A percentile compares a stretch with the other conserved stretches of the same genome.
Evolutionary conservation across 2,113 vertebrate genomes (phyloP).

Genomic region (Progne subis): DNA sequence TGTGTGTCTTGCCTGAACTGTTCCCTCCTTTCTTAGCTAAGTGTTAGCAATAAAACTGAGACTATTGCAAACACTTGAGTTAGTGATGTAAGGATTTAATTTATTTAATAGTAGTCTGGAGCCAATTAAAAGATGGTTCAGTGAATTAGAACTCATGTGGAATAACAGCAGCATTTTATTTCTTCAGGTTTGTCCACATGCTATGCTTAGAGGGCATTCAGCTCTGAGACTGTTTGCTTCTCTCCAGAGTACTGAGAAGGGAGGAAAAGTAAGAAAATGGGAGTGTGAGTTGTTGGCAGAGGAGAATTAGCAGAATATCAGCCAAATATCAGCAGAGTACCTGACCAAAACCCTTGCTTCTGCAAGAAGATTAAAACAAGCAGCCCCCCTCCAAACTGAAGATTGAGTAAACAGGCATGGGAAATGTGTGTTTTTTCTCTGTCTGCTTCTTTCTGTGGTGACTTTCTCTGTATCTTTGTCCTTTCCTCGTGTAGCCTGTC

Average conservation of each 20-base stretch:
- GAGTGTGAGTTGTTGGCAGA: neutral
- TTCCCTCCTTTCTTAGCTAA: neutral
- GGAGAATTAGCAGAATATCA: neutral
- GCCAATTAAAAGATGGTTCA: neutral
- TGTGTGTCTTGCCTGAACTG: neutral
- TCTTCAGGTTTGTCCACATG: neutral
- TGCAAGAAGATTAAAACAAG: neutral
- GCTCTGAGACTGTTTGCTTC: neutral
- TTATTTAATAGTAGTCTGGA: neutral
- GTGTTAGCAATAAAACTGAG: neutral
- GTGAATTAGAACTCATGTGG: neutral
- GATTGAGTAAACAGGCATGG: neutral
- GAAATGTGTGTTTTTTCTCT: neutral
- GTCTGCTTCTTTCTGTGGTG: neutral
- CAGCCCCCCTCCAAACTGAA: neutral
- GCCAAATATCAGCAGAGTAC: neutral
- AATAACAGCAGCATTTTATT: neutral
- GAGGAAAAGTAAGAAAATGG: neutral
- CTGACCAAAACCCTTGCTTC: neutral
- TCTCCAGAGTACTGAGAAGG: neutral
- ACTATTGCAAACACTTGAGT: neutral
- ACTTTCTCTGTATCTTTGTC: neutral
- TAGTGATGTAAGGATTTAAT: neutral
- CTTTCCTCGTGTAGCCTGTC: neutral
- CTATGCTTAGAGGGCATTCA: neutral